A percentile compares a stretch with the other conserved stretches of the same genome.
phyloP scores from a whole-genome alignment of 1,140 invertebrate genomes.

The Micrasema longulum region DNA sequence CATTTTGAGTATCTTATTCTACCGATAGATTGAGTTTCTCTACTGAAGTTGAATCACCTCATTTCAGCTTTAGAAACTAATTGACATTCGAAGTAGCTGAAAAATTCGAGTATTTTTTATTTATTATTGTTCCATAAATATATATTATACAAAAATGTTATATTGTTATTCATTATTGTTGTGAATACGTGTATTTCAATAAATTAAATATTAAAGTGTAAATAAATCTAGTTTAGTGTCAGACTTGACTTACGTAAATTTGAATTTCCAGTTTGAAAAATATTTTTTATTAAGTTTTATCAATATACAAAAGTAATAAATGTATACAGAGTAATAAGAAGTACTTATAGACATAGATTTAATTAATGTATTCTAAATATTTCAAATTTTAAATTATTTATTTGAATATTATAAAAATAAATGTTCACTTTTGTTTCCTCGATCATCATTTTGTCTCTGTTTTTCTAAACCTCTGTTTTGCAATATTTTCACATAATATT shows the following conservation, averaged over 20 bases:
- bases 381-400: slow-evolving; percentile 13
- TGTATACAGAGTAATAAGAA: slow-evolving; percentile 31
- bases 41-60: too few relatives aligned
- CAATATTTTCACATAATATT: too few relatives aligned
- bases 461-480: too few relatives aligned
- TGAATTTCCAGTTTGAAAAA: slow-evolving; percentile 24
- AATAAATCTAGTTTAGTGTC: slow-evolving; percentile 6
- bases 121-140: slow-evolving; percentile 25
- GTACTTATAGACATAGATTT: slow-evolving; percentile 12
- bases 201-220: slow-evolving; percentile 20
- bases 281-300: slow-evolving; percentile 28
- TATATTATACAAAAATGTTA: slow-evolving; percentile 28
- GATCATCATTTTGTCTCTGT: too few relatives aligned
- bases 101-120: slow-evolving; percentile 14
- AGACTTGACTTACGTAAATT: slow-evolving; percentile 9
- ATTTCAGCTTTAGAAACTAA: neutral
- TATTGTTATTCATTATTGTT: slow-evolving; percentile 36
- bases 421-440: too few relatives aligned
- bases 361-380: slow-evolving; percentile 24
- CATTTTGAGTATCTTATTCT: slow-evolving; percentile 13
- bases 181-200: slow-evolving; percentile 35
- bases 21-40: too few relatives aligned
- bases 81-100: neutral
- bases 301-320: slow-evolving; percentile 20
- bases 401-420: too few relatives aligned